Percentiles rank a stretch among this genome's conserved stretches.
Evolutionary conservation across 2,113 vertebrate genomes (phyloP).

Genomic region (Ctenodactylus gundi): DNA sequence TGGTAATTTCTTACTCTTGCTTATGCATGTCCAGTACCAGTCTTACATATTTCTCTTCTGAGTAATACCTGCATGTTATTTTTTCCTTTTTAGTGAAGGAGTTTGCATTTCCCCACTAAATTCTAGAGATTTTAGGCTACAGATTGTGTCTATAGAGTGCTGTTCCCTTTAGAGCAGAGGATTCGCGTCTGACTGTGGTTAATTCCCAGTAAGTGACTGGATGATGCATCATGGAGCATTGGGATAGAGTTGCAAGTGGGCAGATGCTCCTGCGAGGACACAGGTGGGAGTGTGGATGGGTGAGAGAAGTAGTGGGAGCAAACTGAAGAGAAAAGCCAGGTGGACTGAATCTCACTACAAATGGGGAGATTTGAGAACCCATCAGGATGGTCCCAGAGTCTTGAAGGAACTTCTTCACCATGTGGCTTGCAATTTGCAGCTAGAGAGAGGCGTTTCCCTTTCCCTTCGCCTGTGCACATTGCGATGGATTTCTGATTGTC

Average conservation of each 20-base stretch:
- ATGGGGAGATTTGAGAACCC: not conserved
- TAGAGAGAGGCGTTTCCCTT: not conserved
- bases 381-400: not conserved
- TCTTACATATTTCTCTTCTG: not conserved
- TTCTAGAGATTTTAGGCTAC: not conserved
- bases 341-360: too few relatives aligned
- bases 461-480: not conserved
- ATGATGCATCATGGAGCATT: not conserved
- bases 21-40: not conserved
- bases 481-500: not conserved
- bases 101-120: not conserved
- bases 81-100: not conserved
- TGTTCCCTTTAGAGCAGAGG: not conserved
- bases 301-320: not conserved
- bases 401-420: not conserved
- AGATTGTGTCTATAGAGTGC: not conserved
- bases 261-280: not conserved
- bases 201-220: not conserved
- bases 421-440: not conserved
- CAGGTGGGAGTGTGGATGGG: not conserved
- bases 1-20: not conserved
- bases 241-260: not conserved
- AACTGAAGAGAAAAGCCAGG: not conserved
- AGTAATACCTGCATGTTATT: not conserved
- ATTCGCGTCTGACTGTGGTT: not conserved